Conservation (phyloP, 1,140 invertebrate genomes). For the Mizuhopecten yessoensis region DNA sequence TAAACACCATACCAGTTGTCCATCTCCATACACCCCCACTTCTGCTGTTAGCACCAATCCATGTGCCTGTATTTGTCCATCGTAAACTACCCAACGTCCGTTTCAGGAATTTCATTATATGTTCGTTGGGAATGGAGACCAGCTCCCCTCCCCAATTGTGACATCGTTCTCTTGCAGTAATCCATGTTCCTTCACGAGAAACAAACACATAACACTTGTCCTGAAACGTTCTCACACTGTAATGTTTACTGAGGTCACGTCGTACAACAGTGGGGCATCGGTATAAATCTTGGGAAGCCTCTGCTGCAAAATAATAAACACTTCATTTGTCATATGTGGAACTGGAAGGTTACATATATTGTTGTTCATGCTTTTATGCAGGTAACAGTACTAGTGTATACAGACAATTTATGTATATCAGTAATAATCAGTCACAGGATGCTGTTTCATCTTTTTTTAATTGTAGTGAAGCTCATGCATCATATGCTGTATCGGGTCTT, state of each 20-base stretch:
- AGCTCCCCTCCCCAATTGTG: slow-evolving; percentile 69
- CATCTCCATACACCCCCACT: slow-evolving; percentile 66
- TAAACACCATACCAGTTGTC: slow-evolving; percentile 68
- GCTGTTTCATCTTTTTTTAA: no score
- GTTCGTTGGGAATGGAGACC: slow-evolving; percentile 63
- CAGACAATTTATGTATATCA: no score
- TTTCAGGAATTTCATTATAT: slow-evolving; percentile 71
- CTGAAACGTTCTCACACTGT: slow-evolving; percentile 41
- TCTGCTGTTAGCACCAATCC: slow-evolving; percentile 67
- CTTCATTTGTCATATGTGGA: no score
- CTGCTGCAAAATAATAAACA: not conserved
- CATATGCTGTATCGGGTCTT: no score
- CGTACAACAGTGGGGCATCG: slow-evolving; percentile 1
- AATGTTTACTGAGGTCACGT: not conserved
- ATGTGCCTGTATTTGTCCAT: slow-evolving; percentile 71
- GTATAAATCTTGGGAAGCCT: not conserved
- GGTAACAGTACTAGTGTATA: no score
- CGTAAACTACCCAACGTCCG: slow-evolving; percentile 62
- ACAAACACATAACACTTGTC: slow-evolving; percentile 73
- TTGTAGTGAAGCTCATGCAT: no score
- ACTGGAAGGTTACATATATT: no score
- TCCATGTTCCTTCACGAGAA: slow-evolving; percentile 69
- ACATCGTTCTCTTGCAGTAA: slow-evolving; percentile 64
- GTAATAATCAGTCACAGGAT: no score
- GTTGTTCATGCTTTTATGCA: no score